These are phyloP conservation scores for Leucoma salicis DNA, from an alignment of 2,888 invertebrate genomes.

Conservation along the genomic window DNA sequence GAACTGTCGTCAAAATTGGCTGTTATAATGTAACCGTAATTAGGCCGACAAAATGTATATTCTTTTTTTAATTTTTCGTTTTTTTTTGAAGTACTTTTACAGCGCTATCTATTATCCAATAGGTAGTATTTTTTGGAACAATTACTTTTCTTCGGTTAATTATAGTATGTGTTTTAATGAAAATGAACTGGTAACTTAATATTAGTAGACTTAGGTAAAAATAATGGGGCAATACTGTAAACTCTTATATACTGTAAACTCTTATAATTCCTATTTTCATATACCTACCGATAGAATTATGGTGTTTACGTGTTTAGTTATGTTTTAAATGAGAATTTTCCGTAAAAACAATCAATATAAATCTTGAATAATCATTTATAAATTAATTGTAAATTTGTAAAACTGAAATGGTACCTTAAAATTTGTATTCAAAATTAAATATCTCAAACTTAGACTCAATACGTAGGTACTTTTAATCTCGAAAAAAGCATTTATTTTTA, in stretches of 20 bases:
- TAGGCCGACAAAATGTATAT: slow-evolving; percentile 15
- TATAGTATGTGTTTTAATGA: slow-evolving; percentile 3
- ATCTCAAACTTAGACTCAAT: too few relatives aligned
- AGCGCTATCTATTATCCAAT: slow-evolving; percentile 17
- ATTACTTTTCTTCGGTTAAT: slow-evolving; percentile 22
- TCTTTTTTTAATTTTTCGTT: not conserved
- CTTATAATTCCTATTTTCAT: too few relatives aligned
- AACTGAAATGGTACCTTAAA: not conserved
- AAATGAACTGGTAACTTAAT: slow-evolving; percentile 9
- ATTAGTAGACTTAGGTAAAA: slow-evolving; percentile 19
- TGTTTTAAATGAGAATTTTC: too few relatives aligned
- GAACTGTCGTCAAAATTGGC: slow-evolving; percentile 27
- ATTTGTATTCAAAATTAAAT: slow-evolving; percentile 1
- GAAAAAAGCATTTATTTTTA: not conserved
- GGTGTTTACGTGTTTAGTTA: too few relatives aligned
- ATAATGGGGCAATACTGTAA: slow-evolving; percentile 31
- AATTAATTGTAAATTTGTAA: not conserved
- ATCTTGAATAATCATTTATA: not conserved
- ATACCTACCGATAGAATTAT: too few relatives aligned
- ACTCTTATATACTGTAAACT: slow-evolving; percentile 29
- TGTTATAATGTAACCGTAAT: slow-evolving; percentile 18
- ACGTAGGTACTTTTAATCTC: not conserved
- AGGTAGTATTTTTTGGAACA: slow-evolving; percentile 2
- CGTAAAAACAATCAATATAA: slow-evolving; percentile 12
- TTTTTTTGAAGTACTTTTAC: not conserved